A percentile compares a stretch with the other conserved stretches of the same genome.
Evolutionary conservation across 2,113 vertebrate species (phyloP).

Genomic region (Corydoras sp.): DNA sequence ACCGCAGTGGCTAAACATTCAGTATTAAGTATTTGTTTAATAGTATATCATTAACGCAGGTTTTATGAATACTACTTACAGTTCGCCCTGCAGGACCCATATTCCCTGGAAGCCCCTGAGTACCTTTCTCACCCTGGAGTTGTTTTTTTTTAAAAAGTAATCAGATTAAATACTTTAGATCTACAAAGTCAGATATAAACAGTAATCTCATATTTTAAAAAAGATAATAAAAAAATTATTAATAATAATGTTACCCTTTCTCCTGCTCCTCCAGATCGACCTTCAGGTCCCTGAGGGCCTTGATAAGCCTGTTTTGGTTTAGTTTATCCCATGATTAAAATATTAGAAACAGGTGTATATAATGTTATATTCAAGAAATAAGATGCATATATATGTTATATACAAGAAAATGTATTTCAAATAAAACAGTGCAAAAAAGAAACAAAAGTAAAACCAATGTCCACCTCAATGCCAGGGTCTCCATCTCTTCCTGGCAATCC

Average conservation of each 20-base stretch:
- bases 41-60: background rate
- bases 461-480: conserved; percentile 68
- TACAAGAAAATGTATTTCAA: too few relatives aligned
- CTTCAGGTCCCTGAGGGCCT: conserved; percentile 65
- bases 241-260: conserved; percentile 53
- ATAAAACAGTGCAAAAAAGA: too few relatives aligned
- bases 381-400: too few relatives aligned
- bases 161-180: background rate
- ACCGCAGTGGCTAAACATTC: conserved; percentile 43
- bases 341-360: background rate
- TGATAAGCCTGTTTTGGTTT: conserved; percentile 65
- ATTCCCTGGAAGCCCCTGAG: conserved; percentile 60
- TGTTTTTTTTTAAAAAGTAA: conserved; percentile 27
- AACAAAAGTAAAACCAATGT: background rate
- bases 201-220: background rate
- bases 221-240: conserved; percentile 1
- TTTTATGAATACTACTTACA: conserved; percentile 59
- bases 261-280: conserved; percentile 57
- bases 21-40: conserved; percentile 21
- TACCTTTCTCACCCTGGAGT: conserved; percentile 68
- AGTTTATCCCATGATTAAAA: conserved; percentile 4
- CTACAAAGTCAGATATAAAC: background rate
- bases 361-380: too few relatives aligned
- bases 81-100: conserved; percentile 66
- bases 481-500: conserved; percentile 69